Conservation (phyloP, 1,140 invertebrate species). For the Drosophila lowei region DNA sequence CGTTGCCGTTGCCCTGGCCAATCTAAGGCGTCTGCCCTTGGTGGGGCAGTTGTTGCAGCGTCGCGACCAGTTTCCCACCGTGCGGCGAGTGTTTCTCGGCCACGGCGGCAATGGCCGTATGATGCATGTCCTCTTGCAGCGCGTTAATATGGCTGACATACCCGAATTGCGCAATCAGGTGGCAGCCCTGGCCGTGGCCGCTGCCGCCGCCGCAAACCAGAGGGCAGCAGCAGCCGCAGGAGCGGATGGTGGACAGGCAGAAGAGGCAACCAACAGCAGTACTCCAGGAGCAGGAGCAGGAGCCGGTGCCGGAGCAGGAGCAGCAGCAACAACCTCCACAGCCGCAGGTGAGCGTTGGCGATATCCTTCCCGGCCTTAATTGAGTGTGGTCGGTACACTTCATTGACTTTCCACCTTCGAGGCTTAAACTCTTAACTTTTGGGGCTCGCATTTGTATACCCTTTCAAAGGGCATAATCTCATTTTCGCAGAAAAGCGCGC, state of each 20-base stretch:
- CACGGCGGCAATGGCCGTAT: slow-evolving; percentile 55
- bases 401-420: slow-evolving; percentile 42
- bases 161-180: slow-evolving; percentile 43
- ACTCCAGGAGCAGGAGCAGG: slow-evolving; percentile 4
- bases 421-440: slow-evolving; percentile 48
- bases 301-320: not conserved
- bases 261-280: slow-evolving; percentile 18
- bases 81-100: slow-evolving; percentile 58
- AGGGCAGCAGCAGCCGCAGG: slow-evolving; percentile 19
- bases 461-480: slow-evolving; percentile 3
- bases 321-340: slow-evolving; percentile 14
- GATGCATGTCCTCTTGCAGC: slow-evolving; percentile 64
- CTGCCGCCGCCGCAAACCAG: slow-evolving; percentile 3
- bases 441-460: slow-evolving; percentile 28
- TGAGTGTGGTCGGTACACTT: slow-evolving; percentile 48
- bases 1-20: slow-evolving; percentile 44
- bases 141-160: slow-evolving; percentile 62
- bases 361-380: slow-evolving; percentile 34
- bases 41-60: slow-evolving; percentile 58
- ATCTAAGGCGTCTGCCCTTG: slow-evolving; percentile 56
- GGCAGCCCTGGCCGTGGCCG: slow-evolving; percentile 20
- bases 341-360: slow-evolving; percentile 42
- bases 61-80: slow-evolving; percentile 56
- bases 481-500: not conserved
- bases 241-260: slow-evolving; percentile 16